Percentiles rank a stretch among this genome's conserved stretches.
Evolutionary conservation across 1,140 invertebrate genomes (phyloP).

Genomic region (Temnothorax longispinosus): DNA sequence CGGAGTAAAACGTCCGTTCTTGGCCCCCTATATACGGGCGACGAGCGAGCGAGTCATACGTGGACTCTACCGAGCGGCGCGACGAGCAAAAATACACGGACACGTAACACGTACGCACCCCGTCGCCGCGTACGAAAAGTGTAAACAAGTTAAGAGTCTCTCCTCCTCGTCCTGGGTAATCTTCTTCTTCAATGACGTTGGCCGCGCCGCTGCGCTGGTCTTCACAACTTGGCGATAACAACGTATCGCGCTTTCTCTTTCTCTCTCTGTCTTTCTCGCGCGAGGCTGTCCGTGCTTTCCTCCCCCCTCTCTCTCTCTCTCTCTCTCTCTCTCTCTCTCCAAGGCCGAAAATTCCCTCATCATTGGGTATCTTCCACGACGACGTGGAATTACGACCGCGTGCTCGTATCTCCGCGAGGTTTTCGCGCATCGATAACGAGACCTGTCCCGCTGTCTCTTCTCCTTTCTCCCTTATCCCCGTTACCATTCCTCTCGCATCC

Average conservation of each 20-base stretch:
- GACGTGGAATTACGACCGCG: slow-evolving; percentile 19
- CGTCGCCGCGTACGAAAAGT: background rate
- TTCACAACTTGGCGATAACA: slow-evolving; percentile 1
- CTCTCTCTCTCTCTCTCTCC: slow-evolving; percentile 15
- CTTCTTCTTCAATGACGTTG: background rate
- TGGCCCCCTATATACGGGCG: background rate
- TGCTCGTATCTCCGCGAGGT: slow-evolving; percentile 4
- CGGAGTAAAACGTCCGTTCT: slow-evolving; percentile 4
- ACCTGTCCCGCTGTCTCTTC: slow-evolving; percentile 19
- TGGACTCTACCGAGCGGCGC: slow-evolving; percentile 31
- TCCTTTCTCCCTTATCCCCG: slow-evolving; percentile 9
- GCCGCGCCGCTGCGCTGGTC: background rate
- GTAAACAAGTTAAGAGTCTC: slow-evolving; percentile 61
- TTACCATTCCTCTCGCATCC: slow-evolving; percentile 7
- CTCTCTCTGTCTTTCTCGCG: background rate
- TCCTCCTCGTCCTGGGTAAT: background rate
- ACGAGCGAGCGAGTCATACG: slow-evolving; percentile 11
- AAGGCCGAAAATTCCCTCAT: slow-evolving; percentile 9
- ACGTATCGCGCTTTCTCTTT: background rate
- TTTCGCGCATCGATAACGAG: slow-evolving; percentile 52
- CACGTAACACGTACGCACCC: background rate
- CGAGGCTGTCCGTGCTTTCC: too few relatives aligned
- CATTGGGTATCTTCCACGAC: slow-evolving; percentile 36
- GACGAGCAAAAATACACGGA: background rate
- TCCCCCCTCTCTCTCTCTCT: background rate